phyloP scores from a whole-genome alignment of 2,797 vertebrate species.

The Lepidocolaptes lacrymiger region DNA sequence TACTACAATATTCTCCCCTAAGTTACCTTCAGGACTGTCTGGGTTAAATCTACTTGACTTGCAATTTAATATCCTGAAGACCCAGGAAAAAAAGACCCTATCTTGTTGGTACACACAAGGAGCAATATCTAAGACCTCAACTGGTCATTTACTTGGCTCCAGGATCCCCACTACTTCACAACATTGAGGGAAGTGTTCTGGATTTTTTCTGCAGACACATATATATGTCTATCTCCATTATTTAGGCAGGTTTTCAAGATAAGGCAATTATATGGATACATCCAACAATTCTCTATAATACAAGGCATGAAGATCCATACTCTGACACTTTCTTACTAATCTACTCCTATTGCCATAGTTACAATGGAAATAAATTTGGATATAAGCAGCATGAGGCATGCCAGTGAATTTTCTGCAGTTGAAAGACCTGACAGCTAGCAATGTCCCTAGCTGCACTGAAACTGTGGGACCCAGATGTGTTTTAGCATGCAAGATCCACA shows the following conservation, averaged over 20 bases:
- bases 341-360: conserved; percentile 19
- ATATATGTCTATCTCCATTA: too few species aligned
- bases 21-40: background rate
- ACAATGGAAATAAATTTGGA: conserved; percentile 9
- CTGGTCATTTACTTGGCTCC: background rate
- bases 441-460: background rate
- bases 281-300: background rate
- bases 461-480: background rate
- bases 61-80: background rate
- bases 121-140: background rate
- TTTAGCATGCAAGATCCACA: background rate
- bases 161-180: background rate
- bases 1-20: background rate
- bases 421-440: conserved; percentile 16
- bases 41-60: background rate
- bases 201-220: background rate
- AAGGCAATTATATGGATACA: background rate
- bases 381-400: background rate
- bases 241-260: background rate
- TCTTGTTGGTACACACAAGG: background rate
- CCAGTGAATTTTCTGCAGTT: background rate
- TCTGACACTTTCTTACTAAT: background rate
- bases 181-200: background rate
- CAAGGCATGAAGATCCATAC: background rate
- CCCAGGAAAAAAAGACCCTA: background rate